Base-by-base conservation (phyloP, 1,140 invertebrate species). In the Geopemphigus sp. region DNA sequence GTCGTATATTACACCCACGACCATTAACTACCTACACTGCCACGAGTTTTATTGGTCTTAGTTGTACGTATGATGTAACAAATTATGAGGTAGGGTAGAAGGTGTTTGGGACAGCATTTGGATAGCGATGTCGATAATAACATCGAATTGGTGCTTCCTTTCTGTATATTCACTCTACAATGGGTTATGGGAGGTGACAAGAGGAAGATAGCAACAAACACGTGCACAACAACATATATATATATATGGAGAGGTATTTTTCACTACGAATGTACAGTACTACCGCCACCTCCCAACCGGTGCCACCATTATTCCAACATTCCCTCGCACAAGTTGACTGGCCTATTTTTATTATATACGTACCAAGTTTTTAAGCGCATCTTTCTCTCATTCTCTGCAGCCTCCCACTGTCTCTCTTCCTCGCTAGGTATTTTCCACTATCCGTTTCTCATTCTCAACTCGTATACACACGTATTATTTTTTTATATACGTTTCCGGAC, bases 401-500 rank as follows among this genome's bases (percentile, higher is more conserved):
- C 1, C 47, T 50, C 4, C 47, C 47, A 11, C 11, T 14, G 47
- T 14, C 47, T 1, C 47, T 11, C 47, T 6, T 11, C 47, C 47
- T 50, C 47, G 8, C 47, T 50, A 1, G 47, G 5, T 11, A 11
- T 68, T 22, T 68, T 50, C 47, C 14, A 14, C 66, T 68, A 68
- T 68, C 22, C 39, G 39, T 47, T 68, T 50, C 45, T 47, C 39
- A 26, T 68, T 68, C 64, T 68, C 39, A n/a, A 68, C 66, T 50
- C 66, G 39, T 50, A 50, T 68, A 68, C 22, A 24, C 66, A 22
- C 45, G 47, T 47, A 47, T 68, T 50, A 50, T 68, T 68, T 68
- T 68, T 24, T 68, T 68, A 68, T 68, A 68, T 17, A 68, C 45
- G 15, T 68, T 68, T 68, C 66, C 45, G 66, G 66, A 68, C 66